Evolutionary conservation across 2,888 invertebrate species (phyloP).

Genomic region (Cremastinae sp.): DNA sequence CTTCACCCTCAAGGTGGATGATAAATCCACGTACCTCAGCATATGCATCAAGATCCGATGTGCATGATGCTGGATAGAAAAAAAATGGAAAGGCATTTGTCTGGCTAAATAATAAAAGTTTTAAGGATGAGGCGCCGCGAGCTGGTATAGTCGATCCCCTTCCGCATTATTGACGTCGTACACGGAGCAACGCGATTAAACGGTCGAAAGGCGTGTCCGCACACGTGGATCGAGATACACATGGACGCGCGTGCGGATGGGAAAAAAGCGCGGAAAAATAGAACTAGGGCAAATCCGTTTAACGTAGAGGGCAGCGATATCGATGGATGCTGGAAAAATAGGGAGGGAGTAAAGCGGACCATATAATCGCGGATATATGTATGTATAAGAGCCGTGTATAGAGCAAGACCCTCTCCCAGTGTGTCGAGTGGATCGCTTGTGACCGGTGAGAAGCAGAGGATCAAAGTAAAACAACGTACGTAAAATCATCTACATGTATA

Average conservation of each 20-base stretch:
- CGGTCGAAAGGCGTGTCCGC: slow-evolving; percentile 24
- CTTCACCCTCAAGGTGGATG: too few species aligned
- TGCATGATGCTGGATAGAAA: too few species aligned
- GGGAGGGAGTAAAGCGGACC: slow-evolving; percentile 39
- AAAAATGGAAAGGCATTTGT: too few species aligned
- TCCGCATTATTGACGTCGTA: slow-evolving; percentile 20
- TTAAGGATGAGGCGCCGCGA: too few species aligned
- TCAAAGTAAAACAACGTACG: slow-evolving; percentile 35
- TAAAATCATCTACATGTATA: too few species aligned
- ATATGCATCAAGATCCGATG: too few species aligned
- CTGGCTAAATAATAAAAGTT: background rate
- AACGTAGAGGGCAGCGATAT: slow-evolving; percentile 21
- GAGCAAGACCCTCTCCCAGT: background rate
- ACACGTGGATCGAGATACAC: slow-evolving; percentile 8
- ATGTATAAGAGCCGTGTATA: slow-evolving; percentile 3
- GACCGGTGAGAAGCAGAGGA: slow-evolving; percentile 15
- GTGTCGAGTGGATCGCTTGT: slow-evolving; percentile 48
- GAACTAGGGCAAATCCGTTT: slow-evolving; percentile 34
- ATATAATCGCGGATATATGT: slow-evolving; percentile 12
- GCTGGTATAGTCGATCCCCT: too few species aligned
- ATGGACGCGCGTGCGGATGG: background rate
- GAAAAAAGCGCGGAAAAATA: slow-evolving; percentile 11
- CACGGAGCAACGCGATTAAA: slow-evolving; percentile 32
- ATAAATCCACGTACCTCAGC: too few species aligned
- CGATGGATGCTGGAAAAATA: slow-evolving; percentile 23